These are phyloP conservation scores for Caretta caretta DNA, from an alignment of 2,113 vertebrate genomes.

Conservation along the genomic window DNA sequence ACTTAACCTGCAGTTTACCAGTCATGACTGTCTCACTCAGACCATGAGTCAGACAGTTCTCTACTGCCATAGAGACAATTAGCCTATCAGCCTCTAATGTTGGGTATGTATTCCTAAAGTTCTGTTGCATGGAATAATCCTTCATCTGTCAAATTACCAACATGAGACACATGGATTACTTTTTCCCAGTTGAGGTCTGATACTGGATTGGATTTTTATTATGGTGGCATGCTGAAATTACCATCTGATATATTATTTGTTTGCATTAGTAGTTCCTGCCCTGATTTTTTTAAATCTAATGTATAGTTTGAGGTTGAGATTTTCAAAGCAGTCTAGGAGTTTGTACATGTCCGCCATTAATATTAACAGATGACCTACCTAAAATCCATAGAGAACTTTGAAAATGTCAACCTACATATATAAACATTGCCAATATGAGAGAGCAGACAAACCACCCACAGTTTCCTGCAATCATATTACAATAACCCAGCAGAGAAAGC, in stretches of 20 bases:
- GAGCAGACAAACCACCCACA: not conserved
- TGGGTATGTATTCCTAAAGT: not conserved
- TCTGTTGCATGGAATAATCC: not conserved
- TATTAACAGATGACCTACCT: not conserved
- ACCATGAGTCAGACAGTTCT: not conserved
- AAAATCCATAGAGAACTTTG: not conserved
- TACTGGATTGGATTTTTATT: not conserved
- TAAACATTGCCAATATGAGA: not conserved
- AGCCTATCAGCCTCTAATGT: not conserved
- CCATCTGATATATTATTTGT: not conserved
- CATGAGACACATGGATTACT: not conserved
- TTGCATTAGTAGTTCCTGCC: not conserved
- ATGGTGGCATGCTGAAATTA: not conserved
- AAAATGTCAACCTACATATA: not conserved
- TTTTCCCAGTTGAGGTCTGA: not conserved
- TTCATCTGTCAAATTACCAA: not conserved
- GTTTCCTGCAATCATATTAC: not conserved
- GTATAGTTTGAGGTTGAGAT: not conserved
- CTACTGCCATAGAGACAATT: not conserved
- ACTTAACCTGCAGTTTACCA: not conserved
- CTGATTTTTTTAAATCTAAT: not conserved
- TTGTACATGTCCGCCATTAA: not conserved
- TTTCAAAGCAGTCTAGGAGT: not conserved
- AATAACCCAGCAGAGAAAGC: not conserved
- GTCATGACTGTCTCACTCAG: not conserved